Evolutionary conservation across 2,797 vertebrate genomes (phyloP), one percentile per base, ranked within the genome.

Genomic region (Oreonectes daqikongensis): DNA sequence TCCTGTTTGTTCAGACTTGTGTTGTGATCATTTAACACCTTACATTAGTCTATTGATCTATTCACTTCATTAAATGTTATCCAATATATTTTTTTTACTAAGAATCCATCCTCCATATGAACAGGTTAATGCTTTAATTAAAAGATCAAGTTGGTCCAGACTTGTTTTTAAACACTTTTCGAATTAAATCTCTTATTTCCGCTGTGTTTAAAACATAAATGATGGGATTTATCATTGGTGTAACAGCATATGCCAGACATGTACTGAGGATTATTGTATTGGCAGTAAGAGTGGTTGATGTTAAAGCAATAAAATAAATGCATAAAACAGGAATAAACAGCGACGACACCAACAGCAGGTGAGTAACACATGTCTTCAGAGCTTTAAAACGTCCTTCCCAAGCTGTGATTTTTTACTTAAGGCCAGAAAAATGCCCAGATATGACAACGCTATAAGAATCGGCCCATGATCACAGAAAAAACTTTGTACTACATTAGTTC

Each of bases 201-300:
- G 69, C 26, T 28, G 80, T 75, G 35, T 70, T 81, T 48, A 81
- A 67, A 32, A 77, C 72, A 74, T 86, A 83, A 77, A 86, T 81
- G 0, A 86, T 69, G 9, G 85, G 85, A 75, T 86, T 86, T 20
- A 86, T 3, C 81, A 84, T 78, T 2, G 78, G 63, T 17, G 85
- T 75, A 69, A 86, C 46, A 35, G 50, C 65, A 18, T 14, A 8
- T 44, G 84, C 42, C 10, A 86, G 66, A 46, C 83, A 83, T 8
- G 75, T 79, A 59, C 32, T 77, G 11, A 86, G 60, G 20, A 83
- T 75, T n/a, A 83, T 78, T 3, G 42, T 61, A 72, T 86, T 83
- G 15, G 66, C 48, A 14, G 78, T 53, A 17, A 77, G 18, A 14
- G 50, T 22, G 5, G 12, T 18, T 1, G n/a, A n/a, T n/a, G 14